These are phyloP conservation scores for Bombus pyrosoma DNA, from an alignment of 1,140 invertebrate genomes.

Conservation along the genomic window DNA sequence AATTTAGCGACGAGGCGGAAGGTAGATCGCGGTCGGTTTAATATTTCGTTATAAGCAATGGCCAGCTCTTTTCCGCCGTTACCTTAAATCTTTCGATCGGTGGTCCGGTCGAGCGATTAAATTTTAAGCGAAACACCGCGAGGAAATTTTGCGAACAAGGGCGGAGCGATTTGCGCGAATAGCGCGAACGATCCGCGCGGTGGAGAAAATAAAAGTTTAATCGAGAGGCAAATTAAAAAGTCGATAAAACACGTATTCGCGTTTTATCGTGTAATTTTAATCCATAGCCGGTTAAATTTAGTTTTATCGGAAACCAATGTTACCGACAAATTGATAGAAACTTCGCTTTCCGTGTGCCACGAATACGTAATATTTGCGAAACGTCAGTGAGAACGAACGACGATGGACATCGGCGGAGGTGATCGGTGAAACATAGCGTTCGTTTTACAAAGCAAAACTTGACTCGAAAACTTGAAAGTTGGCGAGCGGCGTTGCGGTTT, in stretches of 20 bases:
- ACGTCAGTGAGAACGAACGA: neutral
- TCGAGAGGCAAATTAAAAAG: neutral
- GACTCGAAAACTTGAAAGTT: neutral
- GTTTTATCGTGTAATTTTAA: slow-evolving; percentile 14
- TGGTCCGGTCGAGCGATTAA: neutral
- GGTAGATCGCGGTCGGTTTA: neutral
- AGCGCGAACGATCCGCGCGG: too few relatives aligned
- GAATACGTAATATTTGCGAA: neutral
- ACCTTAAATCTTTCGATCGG: neutral
- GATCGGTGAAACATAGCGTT: slow-evolving; percentile 25
- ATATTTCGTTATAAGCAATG: neutral
- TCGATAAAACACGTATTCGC: neutral
- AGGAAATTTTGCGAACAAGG: neutral
- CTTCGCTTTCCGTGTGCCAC: too few relatives aligned
- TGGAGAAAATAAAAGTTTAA: neutral
- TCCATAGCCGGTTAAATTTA: neutral
- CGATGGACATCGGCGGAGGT: neutral
- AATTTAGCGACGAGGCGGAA: neutral
- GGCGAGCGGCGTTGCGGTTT: slow-evolving; percentile 39
- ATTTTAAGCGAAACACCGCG: neutral
- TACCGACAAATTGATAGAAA: neutral
- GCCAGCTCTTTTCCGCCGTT: neutral
- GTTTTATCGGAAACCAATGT: neutral
- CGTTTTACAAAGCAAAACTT: neutral
- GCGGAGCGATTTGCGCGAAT: neutral